phyloP scores from a whole-genome alignment of 2,888 invertebrate species.

The Ptilodon capucinus region DNA sequence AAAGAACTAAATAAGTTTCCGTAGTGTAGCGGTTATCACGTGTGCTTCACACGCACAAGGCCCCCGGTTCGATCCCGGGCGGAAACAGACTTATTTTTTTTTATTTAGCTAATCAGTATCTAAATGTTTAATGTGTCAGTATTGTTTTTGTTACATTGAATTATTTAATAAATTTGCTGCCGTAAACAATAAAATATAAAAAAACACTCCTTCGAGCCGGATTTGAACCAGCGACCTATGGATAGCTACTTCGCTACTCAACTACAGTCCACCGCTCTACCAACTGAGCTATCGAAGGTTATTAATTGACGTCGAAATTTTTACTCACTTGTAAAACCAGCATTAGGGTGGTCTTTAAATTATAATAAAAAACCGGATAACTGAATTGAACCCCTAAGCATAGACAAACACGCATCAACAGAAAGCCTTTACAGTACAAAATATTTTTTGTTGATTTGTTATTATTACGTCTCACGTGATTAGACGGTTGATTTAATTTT shows the following conservation, averaged over 20 bases:
- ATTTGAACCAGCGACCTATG: constrained; percentile 84
- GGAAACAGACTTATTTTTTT: constrained; percentile 70
- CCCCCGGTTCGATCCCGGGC: constrained; percentile 88
- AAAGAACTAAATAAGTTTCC: constrained; percentile 66
- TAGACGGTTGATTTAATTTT: no score
- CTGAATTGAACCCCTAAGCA: no score
- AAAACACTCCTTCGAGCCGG: constrained; percentile 78
- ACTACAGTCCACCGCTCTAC: constrained; percentile 84
- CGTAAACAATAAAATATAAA: constrained; percentile 16
- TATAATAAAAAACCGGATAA: neutral
- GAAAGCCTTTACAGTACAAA: no score
- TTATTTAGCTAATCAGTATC: neutral
- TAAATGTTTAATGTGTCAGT: no score
- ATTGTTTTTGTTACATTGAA: no score
- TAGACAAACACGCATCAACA: no score
- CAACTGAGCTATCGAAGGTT: constrained; percentile 83
- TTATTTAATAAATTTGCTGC: neutral
- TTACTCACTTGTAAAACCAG: neutral
- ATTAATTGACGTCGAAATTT: constrained; percentile 21
- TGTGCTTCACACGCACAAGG: constrained; percentile 91
- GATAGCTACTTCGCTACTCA: constrained; percentile 53
- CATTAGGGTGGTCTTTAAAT: neutral
- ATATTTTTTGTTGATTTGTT: no score
- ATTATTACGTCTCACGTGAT: no score
- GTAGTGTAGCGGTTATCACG: constrained; percentile 91